phyloP scores from a whole-genome alignment of 64 coral and sea anemone genomes.

The Porites lutea region DNA sequence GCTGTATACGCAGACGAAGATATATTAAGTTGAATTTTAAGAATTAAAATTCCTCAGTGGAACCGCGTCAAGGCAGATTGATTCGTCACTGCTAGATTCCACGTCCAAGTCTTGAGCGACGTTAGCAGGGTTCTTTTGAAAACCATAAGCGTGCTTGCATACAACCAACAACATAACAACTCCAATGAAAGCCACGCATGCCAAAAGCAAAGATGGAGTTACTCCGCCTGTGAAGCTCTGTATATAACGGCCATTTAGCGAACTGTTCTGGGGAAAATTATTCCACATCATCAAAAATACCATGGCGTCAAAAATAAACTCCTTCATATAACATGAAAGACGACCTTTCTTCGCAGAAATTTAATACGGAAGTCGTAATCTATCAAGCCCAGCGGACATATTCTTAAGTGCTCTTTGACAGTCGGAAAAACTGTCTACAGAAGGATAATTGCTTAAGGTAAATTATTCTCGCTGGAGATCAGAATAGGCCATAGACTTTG shows the following conservation, averaged over 20 bases:
- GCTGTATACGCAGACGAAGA: no score
- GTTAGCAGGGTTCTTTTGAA: background rate
- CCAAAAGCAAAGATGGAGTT: constrained; percentile 1
- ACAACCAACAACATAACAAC: background rate
- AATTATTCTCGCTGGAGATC: no score
- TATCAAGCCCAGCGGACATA: no score
- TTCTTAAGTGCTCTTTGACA: no score
- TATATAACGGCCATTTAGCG: background rate
- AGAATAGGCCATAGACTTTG: no score
- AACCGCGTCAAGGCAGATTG: background rate
- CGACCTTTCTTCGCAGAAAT: no score
- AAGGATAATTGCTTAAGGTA: no score
- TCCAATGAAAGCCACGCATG: background rate
- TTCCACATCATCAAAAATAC: background rate
- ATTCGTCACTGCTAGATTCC: background rate
- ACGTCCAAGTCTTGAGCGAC: background rate
- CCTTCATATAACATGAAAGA: no score
- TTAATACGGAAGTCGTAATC: no score
- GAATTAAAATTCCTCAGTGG: background rate
- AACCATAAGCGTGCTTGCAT: background rate
- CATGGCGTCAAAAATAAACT: background rate
- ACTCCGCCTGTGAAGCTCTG: background rate
- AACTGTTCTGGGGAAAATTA: background rate
- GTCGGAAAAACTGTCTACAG: no score
- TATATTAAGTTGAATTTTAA: background rate